Evolutionary conservation across 2,888 invertebrate genomes (phyloP), one percentile per base, ranked within the genome.

Genomic region (Eupelmus urozonus): DNA sequence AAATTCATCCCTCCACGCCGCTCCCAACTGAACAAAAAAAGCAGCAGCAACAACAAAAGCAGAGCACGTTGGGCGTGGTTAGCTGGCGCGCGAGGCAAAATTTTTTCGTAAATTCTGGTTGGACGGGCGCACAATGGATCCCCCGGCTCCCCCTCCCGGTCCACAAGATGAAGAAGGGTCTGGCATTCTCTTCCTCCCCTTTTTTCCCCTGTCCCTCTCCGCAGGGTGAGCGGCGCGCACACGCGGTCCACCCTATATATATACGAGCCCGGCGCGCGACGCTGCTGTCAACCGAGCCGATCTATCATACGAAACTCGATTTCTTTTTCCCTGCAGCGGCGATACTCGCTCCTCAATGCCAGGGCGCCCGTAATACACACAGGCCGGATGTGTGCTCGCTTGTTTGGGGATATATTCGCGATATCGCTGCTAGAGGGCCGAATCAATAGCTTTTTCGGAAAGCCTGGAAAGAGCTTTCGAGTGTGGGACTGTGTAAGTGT

Each of bases 261-360:
- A 29, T 74, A 27, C 27, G n/a, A 20, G 29, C 11, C 51, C 13
- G 42, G 40, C 67, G 45, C 29, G 51, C 74, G 76, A 69, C 77
- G 69, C 34, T 74, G 69, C 34, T 76, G 78, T 78, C 80, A 80
- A 57, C 76, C 65, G 45, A 45, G 16, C 85, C 89, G 86, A 89
- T 89, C 89, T 89, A 89, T 89, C 89, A 89, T 88, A 87, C 84
- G 83, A 81, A 85, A 85, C 86, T 88, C 88, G 87, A 88, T 88
- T 88, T 85, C 85, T 85, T 86, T 85, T 84, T 83, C 83, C 85
- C 66, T 29, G 18, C 16, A 27, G 20, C 59, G 81, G 80, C 80
- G 85, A 84, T 84, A 84, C 83, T 84, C 84, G 80, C 79, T 78
- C 84, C 83, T 85, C 84, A 83, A 86, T 85, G 84, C 84, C 84